Percentiles rank a stretch among this genome's conserved stretches.
Conservation (phyloP, 2,797 vertebrate genomes). For the Petrocephalus sullivani region DNA sequence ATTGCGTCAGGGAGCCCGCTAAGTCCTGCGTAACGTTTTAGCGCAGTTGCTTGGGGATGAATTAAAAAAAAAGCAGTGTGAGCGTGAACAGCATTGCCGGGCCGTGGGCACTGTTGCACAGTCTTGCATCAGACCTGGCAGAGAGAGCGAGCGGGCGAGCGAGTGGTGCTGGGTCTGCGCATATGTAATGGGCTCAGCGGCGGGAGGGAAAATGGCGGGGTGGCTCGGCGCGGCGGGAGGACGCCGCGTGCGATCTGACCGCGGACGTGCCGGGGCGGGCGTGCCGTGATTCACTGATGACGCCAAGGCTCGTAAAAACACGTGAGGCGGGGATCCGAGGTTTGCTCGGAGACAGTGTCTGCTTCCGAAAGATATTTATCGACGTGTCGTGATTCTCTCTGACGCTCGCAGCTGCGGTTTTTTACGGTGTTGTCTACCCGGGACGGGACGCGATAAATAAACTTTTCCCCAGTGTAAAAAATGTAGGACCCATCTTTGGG, state of each 20-base stretch:
- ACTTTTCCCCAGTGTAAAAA: background rate
- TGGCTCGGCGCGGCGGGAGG: background rate
- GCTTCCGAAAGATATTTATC: background rate
- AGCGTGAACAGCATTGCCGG: slow-evolving; percentile 49
- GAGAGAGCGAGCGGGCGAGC: slow-evolving; percentile 36
- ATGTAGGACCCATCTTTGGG: background rate
- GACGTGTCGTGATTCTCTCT: background rate
- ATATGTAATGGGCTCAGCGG: slow-evolving; percentile 41
- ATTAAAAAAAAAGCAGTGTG: slow-evolving; percentile 28
- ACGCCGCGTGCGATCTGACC: background rate
- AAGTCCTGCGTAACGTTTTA: slow-evolving; percentile 44
- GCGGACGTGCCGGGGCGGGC: background rate
- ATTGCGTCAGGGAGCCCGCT: slow-evolving; percentile 37
- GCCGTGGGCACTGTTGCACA: slow-evolving; percentile 53
- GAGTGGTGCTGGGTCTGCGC: slow-evolving; percentile 4
- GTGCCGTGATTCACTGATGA: background rate
- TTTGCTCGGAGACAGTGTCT: background rate
- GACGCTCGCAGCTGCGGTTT: background rate
- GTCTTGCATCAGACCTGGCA: slow-evolving; percentile 65
- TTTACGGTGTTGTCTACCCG: background rate
- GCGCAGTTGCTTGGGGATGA: slow-evolving; percentile 53
- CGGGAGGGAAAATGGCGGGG: background rate
- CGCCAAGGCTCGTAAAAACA: background rate
- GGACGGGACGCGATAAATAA: background rate
- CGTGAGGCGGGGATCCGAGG: background rate